phyloP scores from a whole-genome alignment of 2,797 vertebrate species.

The Psittacula echo region DNA sequence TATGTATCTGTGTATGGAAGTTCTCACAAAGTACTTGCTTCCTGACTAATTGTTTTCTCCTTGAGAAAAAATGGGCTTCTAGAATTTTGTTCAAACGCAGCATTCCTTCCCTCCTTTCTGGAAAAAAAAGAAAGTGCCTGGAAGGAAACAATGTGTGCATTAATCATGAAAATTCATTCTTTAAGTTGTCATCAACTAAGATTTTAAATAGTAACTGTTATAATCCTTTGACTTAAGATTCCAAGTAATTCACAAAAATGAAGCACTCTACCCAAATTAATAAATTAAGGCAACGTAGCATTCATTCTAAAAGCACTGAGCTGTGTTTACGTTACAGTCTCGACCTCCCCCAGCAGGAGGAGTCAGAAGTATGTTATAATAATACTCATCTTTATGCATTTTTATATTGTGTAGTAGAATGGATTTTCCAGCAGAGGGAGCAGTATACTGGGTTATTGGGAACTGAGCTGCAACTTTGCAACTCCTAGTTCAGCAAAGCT shows the following conservation, averaged over 20 bases:
- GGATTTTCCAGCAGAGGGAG: conserved; percentile 60
- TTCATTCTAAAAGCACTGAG: conserved; percentile 8
- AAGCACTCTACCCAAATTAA: not conserved
- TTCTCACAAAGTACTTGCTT: not conserved
- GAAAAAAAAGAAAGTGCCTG: not conserved
- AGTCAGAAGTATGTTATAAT: not conserved
- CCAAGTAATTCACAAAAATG: not conserved
- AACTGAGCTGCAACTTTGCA: not conserved
- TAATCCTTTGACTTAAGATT: not conserved
- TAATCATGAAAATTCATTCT: not conserved
- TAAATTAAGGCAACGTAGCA: not conserved
- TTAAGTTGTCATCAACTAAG: not conserved
- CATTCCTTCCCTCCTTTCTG: not conserved
- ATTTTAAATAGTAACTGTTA: not conserved
- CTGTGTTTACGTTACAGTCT: not conserved
- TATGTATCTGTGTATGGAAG: not conserved
- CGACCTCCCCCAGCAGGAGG: conserved; percentile 34
- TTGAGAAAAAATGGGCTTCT: not conserved
- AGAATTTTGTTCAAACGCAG: not conserved
- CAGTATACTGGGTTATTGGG: not conserved
- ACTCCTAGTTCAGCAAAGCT: not conserved
- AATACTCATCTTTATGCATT: not conserved
- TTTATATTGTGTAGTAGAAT: not conserved
- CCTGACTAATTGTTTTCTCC: not conserved
- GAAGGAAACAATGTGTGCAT: not conserved